A percentile compares a stretch with the other conserved stretches of the same genome.
phyloP scores from a whole-genome alignment of 1,140 invertebrate genomes.

The Melanaphis sacchari region DNA sequence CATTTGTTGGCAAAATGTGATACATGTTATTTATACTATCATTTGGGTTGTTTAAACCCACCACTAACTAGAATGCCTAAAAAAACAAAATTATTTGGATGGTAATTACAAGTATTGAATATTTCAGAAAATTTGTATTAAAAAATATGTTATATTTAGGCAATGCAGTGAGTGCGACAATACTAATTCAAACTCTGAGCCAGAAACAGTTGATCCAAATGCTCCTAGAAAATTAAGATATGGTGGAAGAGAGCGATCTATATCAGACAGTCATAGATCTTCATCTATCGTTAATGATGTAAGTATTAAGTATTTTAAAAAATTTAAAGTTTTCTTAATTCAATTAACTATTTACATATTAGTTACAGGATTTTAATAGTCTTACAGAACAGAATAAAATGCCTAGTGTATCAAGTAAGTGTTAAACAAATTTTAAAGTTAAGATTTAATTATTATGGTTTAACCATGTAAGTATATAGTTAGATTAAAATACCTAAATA shows the following conservation, averaged over 20 bases:
- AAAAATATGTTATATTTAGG: conserved; percentile 65
- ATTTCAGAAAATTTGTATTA: background rate
- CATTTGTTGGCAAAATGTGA: conserved; percentile 93
- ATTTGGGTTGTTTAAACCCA: conserved; percentile 91
- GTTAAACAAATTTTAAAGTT: background rate
- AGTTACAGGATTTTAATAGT: conserved; percentile 3
- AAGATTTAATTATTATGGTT: background rate
- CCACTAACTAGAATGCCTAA: conserved; percentile 91
- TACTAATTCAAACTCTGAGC: conserved; percentile 77
- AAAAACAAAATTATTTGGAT: conserved; percentile 91
- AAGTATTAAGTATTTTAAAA: background rate
- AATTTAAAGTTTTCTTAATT: background rate
- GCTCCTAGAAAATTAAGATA: conserved; percentile 73
- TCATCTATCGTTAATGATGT: conserved; percentile 48
- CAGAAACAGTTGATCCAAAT: conserved; percentile 76
- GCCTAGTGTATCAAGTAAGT: background rate
- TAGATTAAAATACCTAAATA: background rate
- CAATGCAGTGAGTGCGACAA: conserved; percentile 91
- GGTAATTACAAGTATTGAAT: conserved; percentile 67
- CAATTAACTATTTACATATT: background rate
- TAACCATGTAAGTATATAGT: background rate
- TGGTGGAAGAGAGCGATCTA: conserved; percentile 57
- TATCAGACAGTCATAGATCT: conserved; percentile 35
- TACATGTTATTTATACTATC: conserved; percentile 90
- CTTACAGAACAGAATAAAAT: conserved; percentile 32